phyloP scores from a whole-genome alignment of 2,888 invertebrate species.

The Eupithecia subfuscata region DNA sequence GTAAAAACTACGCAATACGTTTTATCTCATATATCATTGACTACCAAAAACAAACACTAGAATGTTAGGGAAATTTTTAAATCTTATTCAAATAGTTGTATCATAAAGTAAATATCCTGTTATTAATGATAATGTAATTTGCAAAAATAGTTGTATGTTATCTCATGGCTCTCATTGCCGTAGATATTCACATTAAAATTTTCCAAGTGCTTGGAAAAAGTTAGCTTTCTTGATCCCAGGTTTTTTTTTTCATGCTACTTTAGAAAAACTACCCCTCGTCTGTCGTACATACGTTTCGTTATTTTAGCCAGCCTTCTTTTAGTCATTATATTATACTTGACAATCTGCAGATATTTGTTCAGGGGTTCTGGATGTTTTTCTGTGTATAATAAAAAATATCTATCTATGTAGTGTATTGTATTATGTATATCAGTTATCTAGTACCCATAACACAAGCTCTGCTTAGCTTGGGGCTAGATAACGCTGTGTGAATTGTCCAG shows the following conservation, averaged over 20 bases:
- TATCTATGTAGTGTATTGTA: no score
- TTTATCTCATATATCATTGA: constrained; percentile 34
- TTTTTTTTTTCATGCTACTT: not conserved
- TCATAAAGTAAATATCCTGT: constrained; percentile 23
- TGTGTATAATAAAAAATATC: no score
- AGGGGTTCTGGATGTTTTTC: no score
- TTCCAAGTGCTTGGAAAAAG: not conserved
- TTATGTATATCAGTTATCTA: no score
- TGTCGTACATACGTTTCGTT: no score
- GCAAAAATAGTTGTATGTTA: constrained; percentile 9
- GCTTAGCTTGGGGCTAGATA: no score
- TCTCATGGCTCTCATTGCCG: not conserved
- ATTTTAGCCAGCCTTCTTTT: no score
- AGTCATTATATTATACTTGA: no score
- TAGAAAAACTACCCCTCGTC: no score
- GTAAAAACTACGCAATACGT: constrained; percentile 57
- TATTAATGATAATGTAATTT: constrained; percentile 10
- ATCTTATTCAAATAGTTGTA: constrained; percentile 22
- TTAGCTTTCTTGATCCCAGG: not conserved
- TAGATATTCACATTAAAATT: not conserved
- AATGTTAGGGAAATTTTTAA: constrained; percentile 21
- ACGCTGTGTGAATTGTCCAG: no score
- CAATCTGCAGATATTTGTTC: no score
- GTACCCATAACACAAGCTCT: no score
- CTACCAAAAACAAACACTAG: constrained; percentile 14